Conservation (phyloP, 2,888 invertebrate genomes). For the Thumatha senex region DNA sequence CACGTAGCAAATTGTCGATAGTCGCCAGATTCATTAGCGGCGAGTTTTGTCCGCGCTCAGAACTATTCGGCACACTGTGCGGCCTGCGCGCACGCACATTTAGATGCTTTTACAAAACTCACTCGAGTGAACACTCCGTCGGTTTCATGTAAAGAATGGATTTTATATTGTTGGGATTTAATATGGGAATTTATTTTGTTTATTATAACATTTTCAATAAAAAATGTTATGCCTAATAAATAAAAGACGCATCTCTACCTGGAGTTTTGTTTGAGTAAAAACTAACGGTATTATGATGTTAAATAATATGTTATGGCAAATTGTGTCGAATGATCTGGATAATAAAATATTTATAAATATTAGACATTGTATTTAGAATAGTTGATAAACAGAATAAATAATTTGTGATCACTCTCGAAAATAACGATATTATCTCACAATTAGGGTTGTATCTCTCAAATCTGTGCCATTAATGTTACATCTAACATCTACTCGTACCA, state of each 20-base stretch:
- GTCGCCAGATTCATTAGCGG: conserved; percentile 69
- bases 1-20: conserved; percentile 80
- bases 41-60: conserved; percentile 52
- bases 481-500: conserved; percentile 24
- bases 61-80: conserved; percentile 47
- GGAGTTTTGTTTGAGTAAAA: conserved; percentile 2
- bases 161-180: conserved; percentile 43
- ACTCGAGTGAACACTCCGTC: conserved; percentile 53
- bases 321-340: no score
- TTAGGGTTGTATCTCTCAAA: conserved; percentile 9
- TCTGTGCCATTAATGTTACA: conserved; percentile 27
- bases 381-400: no score
- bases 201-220: conserved; percentile 21
- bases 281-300: no score
- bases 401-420: background rate
- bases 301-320: no score
- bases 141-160: conserved; percentile 51
- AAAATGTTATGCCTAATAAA: conserved; percentile 14
- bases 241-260: conserved; percentile 21
- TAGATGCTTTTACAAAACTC: conserved; percentile 52
- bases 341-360: no score
- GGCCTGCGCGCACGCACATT: conserved; percentile 47
- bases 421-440: background rate
- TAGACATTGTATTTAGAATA: no score
- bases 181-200: conserved; percentile 38